phyloP scores from a whole-genome alignment of 2,113 vertebrate species.

The Tyto alba region DNA sequence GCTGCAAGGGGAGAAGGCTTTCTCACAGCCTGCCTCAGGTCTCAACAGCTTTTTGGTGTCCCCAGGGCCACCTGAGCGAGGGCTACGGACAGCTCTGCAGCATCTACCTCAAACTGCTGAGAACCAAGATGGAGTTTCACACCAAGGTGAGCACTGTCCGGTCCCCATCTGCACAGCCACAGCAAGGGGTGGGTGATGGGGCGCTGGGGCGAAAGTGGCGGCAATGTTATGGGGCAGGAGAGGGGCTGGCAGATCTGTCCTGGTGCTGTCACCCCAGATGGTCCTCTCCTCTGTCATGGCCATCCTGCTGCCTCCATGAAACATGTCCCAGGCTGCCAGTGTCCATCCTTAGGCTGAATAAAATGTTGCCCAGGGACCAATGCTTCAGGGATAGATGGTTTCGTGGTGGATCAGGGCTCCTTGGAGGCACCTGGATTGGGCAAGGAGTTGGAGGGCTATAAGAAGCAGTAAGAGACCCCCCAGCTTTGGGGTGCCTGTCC shows the following conservation, averaged over 20 bases:
- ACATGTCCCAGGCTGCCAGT: neutral
- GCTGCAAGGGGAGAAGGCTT: neutral
- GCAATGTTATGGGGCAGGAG: neutral
- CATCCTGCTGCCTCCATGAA: neutral
- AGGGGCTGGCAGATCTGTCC: neutral
- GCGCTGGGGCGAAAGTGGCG: neutral
- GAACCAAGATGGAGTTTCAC: conserved; percentile 99
- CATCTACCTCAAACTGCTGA: conserved; percentile 98
- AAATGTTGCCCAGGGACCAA: neutral
- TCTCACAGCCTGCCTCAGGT: neutral
- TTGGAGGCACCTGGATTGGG: neutral
- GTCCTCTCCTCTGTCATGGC: neutral
- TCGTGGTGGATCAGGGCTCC: neutral
- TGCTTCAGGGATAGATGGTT: neutral
- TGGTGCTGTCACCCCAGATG: accelerated
- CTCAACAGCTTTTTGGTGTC: neutral
- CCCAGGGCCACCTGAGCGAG: conserved; percentile 92
- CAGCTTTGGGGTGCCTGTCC: neutral
- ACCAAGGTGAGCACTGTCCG: conserved; percentile 80
- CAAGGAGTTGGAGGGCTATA: neutral
- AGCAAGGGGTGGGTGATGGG: neutral
- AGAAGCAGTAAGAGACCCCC: neutral
- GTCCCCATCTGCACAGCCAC: accelerated
- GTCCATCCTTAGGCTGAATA: neutral
- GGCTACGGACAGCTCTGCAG: conserved; percentile 96